These are phyloP conservation scores for Ephydatia muelleri DNA, from an alignment of 37 sponge, comb jelly and placozoan genomes.

Conservation along the genomic window DNA sequence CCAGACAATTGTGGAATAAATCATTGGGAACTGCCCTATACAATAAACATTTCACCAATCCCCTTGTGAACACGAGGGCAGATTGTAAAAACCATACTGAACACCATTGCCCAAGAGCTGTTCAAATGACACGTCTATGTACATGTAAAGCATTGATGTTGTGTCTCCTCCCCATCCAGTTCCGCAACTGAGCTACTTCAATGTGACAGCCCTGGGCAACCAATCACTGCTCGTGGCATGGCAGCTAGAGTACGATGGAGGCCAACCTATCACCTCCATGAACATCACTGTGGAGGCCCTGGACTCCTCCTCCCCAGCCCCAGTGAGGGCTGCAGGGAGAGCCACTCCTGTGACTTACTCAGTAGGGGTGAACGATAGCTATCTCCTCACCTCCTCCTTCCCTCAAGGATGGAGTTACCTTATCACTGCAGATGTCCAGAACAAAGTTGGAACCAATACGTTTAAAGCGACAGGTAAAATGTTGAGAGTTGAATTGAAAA, in stretches of 20 bases:
- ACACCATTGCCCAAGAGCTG: constrained; percentile 30
- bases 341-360: too few relatives aligned
- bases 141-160: background rate
- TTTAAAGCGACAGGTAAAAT: too few relatives aligned
- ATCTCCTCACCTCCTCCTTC: too few relatives aligned
- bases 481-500: too few relatives aligned
- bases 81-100: constrained; percentile 10
- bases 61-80: constrained; percentile 5
- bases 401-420: too few relatives aligned
- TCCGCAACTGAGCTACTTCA: constrained; percentile 32
- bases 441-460: too few relatives aligned
- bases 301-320: too few relatives aligned
- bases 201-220: constrained; percentile 20
- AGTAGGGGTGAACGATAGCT: too few relatives aligned
- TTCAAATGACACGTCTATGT: background rate
- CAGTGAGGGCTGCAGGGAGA: too few relatives aligned
- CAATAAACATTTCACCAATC: constrained; percentile 9
- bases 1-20: too few relatives aligned
- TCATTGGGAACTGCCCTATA: background rate
- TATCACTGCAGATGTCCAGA: too few relatives aligned
- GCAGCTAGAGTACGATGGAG: constrained; percentile 58
- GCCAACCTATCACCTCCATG: constrained; percentile 27
- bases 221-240: constrained; percentile 45
- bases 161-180: background rate
- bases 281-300: constrained; percentile 21